These are phyloP conservation scores for Myiozetetes cayanensis DNA, from an alignment of 2,113 vertebrate species.

Conservation along the genomic window DNA sequence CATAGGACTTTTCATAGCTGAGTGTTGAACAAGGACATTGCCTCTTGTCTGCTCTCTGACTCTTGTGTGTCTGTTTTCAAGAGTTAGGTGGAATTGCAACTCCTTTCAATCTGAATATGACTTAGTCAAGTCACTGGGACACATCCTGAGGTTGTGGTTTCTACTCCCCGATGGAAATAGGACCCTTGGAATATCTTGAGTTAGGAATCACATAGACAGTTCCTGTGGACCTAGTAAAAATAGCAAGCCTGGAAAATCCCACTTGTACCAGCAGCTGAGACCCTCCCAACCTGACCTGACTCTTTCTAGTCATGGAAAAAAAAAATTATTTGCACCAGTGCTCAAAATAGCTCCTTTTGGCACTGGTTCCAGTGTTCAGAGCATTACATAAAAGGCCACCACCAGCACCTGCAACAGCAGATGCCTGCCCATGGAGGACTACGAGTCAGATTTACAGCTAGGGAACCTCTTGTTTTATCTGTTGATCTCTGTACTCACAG, in stretches of 20 bases:
- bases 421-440: not conserved
- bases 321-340: not conserved
- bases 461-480: not conserved
- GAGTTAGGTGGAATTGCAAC: not conserved
- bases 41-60: not conserved
- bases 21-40: not conserved
- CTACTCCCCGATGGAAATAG: not conserved
- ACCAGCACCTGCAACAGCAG: not conserved
- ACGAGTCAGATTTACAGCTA: not conserved
- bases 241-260: slow-evolving; percentile 20
- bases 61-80: not conserved
- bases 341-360: not conserved
- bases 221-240: not conserved
- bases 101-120: not conserved
- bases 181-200: not conserved
- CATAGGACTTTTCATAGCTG: not conserved
- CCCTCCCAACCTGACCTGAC: not conserved
- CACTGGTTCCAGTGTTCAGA: not conserved
- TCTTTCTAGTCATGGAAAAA: not conserved
- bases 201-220: not conserved
- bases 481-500: not conserved
- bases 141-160: not conserved
- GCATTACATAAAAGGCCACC: not conserved
- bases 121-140: not conserved
- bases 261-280: not conserved